Base-by-base conservation (phyloP, 1,140 invertebrate species). In the Sycophaga agraensis region DNA sequence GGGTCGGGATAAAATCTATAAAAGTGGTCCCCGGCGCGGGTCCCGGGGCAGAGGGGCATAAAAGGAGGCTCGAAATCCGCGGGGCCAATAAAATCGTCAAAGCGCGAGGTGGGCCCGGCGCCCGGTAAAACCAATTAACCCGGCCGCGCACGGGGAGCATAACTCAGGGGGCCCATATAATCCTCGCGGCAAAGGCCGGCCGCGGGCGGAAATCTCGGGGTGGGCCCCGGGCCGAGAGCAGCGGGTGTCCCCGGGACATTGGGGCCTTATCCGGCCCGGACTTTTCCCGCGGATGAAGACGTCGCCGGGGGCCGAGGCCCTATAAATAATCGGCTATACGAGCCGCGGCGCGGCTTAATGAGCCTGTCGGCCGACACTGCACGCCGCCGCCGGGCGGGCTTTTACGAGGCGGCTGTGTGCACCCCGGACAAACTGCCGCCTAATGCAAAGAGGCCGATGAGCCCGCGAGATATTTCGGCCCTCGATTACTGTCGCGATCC, bases 321-420 rank as follows among this genome's bases (percentile, higher is more conserved):
- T 68, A 72, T 75, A 75, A 75, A 74, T 75, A 75, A 74, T 73
- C 73, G 69, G 72, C 74, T 75, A 72, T 74, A 74, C 68, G 72
- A 59, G 68, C 40, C 50, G 55, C 48, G 70, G 68, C 68, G 68
- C 48, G 69, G 67, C 70, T 71, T 73, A 74, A 74, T 73, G 69
- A 75, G 69, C 65, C 9, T 49, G 21, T 26, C 17, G 11, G 14
- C 65, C 64, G 68, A 57, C 48, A 55, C 58, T 51, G 63, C 46
- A n/a, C n/a, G n/a, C n/a, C n/a, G n/a, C n/a, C n/a, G n/a, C n/a
- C n/a, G n/a, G n/a, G n/a, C n/a, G n/a, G n/a, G n/a, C n/a, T n/a
- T n/a, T n/a, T n/a, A n/a, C n/a, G n/a, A n/a, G n/a, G n/a, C n/a
- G n/a, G n/a, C n/a, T n/a, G n/a, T n/a, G n/a, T n/a, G n/a, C n/a